Conservation (phyloP, 2,888 invertebrate species). For the Eurois occulta region DNA sequence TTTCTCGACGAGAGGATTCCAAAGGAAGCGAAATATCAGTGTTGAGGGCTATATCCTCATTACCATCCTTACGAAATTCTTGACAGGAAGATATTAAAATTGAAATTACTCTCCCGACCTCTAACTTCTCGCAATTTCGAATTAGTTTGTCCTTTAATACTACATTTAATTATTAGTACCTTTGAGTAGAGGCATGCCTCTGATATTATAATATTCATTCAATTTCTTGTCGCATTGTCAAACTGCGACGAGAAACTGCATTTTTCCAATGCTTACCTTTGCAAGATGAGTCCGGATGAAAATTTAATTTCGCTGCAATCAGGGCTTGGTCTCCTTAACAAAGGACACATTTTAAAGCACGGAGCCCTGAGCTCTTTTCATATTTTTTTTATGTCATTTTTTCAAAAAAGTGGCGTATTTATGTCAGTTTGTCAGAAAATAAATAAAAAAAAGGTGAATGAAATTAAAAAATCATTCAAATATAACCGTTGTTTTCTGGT, state of each 20-base stretch:
- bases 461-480: background rate
- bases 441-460: background rate
- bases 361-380: background rate
- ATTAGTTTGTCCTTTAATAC: slow-evolving; percentile 21
- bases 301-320: slow-evolving; percentile 46
- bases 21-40: slow-evolving; percentile 6
- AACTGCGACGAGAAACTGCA: too few species aligned
- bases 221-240: slow-evolving; percentile 8
- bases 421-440: background rate
- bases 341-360: slow-evolving; percentile 27
- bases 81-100: slow-evolving; percentile 42
- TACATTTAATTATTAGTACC: slow-evolving; percentile 10
- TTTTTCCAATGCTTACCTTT: slow-evolving; percentile 42
- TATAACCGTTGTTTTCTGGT: background rate
- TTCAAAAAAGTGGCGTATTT: background rate
- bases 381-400: background rate
- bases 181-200: slow-evolving; percentile 5
- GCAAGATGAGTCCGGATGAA: slow-evolving; percentile 28
- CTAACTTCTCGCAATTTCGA: slow-evolving; percentile 35
- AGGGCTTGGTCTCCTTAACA: slow-evolving; percentile 13
- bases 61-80: slow-evolving; percentile 31
- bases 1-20: slow-evolving; percentile 7
- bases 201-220: slow-evolving; percentile 13
- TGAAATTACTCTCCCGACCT: slow-evolving; percentile 25
- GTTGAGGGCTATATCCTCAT: slow-evolving; percentile 14